A percentile compares a stretch with the other conserved stretches of the same genome.
These are phyloP conservation scores for Agelastica alni DNA, from an alignment of 2,888 invertebrate genomes.

Conservation along the genomic window DNA sequence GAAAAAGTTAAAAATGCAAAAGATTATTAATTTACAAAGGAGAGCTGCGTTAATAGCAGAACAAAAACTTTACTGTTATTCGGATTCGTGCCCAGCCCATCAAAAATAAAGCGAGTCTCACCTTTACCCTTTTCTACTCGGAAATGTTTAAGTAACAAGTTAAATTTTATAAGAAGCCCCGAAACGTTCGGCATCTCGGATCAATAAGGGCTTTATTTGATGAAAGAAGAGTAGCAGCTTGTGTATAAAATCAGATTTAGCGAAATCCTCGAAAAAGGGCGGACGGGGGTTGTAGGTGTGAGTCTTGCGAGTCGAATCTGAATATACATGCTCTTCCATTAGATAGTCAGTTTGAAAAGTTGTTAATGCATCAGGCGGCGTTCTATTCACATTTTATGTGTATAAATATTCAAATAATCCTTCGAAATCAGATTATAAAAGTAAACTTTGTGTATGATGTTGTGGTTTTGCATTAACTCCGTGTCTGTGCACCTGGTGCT, in stretches of 20 bases:
- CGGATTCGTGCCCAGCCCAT: too few relatives aligned
- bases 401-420: conserved; percentile 58
- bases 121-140: too few relatives aligned
- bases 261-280: conserved; percentile 10
- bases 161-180: not conserved
- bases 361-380: conserved; percentile 54
- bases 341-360: conserved; percentile 51
- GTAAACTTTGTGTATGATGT: conserved; percentile 56
- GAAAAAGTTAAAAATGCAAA: too few relatives aligned
- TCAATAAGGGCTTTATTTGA: conserved; percentile 15
- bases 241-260: conserved; percentile 19
- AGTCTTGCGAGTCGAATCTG: conserved; percentile 33
- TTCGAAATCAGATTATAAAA: conserved; percentile 56
- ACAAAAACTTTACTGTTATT: too few relatives aligned
- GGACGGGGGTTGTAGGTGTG: conserved; percentile 6
- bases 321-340: conserved; percentile 52
- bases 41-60: too few relatives aligned
- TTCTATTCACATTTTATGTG: conserved; percentile 52
- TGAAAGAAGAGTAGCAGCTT: conserved; percentile 12
- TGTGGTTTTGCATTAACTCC: conserved; percentile 55
- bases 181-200: conserved; percentile 6
- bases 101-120: too few relatives aligned
- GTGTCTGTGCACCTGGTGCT: conserved; percentile 45
- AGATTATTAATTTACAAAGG: too few relatives aligned
- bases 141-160: conserved; percentile 1